Base-by-base conservation (phyloP, 2,888 invertebrate genomes). In the Eupithecia inturbata region DNA sequence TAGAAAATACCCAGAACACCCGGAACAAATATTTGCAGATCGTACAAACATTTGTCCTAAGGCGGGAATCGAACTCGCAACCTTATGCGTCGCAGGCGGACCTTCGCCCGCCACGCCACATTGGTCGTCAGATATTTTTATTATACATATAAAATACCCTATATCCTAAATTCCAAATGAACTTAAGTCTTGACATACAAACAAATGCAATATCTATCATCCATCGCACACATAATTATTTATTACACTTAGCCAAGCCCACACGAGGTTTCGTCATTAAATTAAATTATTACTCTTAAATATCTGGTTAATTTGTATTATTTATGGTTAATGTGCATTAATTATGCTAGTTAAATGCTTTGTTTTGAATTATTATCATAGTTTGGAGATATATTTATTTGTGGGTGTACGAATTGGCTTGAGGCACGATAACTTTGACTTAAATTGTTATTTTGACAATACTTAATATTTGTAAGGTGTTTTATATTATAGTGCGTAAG, bases 221-320 rank as follows among this genome's bases (percentile, higher is more conserved):
- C 70, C 26, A 41, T 53, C 70, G 53, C 22, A 67, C 62, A 70
- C 64, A 71, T 66, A 67, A 67, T 70, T 62, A 72, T 74, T 70
- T 62, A 72, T 74, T 73, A 74, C 72, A 71, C 76, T 49, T 69
- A 72, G 36, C 63, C 68, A 73, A 79, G 63, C 76, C 77, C 71
- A 76, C 74, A 74, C 60, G 67, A 49, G 74, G 74, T 77, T 71
- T 64, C 39, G 79, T 74, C 74, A 79, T 83, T 76, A 82, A 79
- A 80, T 78, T 79, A 81, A 82, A 80, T 80, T 79, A 82, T 80
- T 76, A 71, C 78, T 62, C 31, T 69, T 74, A 74, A 77, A 78
- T 79, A 79, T 75, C 76, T 74, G 78, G 79, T 74, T 78, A 80
- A 79, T 79, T 75, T 66, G 73, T 80, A 70, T 77, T 77, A 75